A percentile compares a stretch with the other conserved stretches of the same genome.
Evolutionary conservation across 2,888 invertebrate genomes (phyloP).

Genomic region (Oligia strigilis): DNA sequence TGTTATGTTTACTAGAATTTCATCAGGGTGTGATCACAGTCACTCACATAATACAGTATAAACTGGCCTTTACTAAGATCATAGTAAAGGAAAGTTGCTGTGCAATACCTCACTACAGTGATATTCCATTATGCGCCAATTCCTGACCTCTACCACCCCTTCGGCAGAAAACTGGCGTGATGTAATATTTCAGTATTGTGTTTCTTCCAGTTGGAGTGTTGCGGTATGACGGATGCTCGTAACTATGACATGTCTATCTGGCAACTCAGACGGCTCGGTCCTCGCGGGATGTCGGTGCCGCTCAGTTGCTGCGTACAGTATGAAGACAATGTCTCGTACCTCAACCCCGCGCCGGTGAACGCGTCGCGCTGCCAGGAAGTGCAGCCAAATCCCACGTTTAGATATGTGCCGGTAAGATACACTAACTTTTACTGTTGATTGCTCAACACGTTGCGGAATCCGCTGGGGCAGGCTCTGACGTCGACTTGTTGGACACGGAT

Average conservation of each 20-base stretch:
- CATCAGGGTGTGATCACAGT: not conserved
- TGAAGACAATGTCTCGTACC: slow-evolving; percentile 90
- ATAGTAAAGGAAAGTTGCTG: not conserved
- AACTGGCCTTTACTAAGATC: not conserved
- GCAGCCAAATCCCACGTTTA: slow-evolving; percentile 89
- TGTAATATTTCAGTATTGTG: not conserved
- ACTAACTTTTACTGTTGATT: not conserved
- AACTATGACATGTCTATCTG: slow-evolving; percentile 96
- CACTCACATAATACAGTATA: too few species aligned
- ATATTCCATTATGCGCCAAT: not conserved
- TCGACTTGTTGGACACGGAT: not conserved
- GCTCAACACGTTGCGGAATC: not conserved
- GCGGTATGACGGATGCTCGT: slow-evolving; percentile 94
- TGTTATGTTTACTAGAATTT: slow-evolving; percentile 1
- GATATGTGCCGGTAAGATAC: slow-evolving; percentile 90
- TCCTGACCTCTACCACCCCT: not conserved
- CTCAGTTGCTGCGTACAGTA: slow-evolving; percentile 93
- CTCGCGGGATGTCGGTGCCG: slow-evolving; percentile 92
- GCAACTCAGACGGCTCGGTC: slow-evolving; percentile 94
- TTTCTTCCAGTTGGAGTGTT: slow-evolving; percentile 93
- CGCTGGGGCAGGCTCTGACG: too few species aligned
- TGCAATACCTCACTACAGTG: not conserved
- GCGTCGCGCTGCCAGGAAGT: slow-evolving; percentile 93
- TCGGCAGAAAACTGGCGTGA: not conserved
- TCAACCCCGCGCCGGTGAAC: slow-evolving; percentile 94